Evolutionary conservation across 2,113 vertebrate species (phyloP).

Genomic region (Bubo bubo): DNA sequence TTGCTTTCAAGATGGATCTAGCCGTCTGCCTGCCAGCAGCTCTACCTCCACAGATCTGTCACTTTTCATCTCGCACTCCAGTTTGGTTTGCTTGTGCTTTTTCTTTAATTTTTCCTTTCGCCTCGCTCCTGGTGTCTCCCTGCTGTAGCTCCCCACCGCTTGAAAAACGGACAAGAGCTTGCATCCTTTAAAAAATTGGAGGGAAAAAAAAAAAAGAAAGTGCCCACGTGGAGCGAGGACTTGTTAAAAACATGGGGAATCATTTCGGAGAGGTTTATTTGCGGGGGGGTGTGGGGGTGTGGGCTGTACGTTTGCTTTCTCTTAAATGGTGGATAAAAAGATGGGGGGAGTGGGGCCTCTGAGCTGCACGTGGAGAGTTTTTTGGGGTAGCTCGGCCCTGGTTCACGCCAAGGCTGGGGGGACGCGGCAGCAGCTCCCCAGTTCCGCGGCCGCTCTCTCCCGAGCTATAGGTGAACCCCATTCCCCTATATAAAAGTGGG

Average conservation of each 20-base stretch:
- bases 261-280: not conserved
- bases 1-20: slow-evolving; percentile 59
- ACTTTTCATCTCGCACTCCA: not conserved
- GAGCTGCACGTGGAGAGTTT: not conserved
- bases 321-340: not conserved
- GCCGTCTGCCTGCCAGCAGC: slow-evolving; percentile 35
- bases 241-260: not conserved
- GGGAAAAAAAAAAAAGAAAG: not conserved
- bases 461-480: not conserved
- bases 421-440: rapidly evolving
- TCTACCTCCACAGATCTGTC: slow-evolving; percentile 11
- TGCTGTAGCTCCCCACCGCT: not conserved
- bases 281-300: no score
- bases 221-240: not conserved
- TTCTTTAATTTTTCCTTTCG: not conserved
- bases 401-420: rapidly evolving
- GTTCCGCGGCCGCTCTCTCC: rapidly evolving
- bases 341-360: not conserved
- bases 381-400: not conserved
- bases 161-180: not conserved
- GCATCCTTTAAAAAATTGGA: not conserved
- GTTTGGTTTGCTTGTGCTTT: not conserved
- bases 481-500: rapidly evolving
- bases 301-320: not conserved
- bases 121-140: not conserved